Conservation (phyloP, 2,888 invertebrate genomes). For the Acrobasis repandana region DNA sequence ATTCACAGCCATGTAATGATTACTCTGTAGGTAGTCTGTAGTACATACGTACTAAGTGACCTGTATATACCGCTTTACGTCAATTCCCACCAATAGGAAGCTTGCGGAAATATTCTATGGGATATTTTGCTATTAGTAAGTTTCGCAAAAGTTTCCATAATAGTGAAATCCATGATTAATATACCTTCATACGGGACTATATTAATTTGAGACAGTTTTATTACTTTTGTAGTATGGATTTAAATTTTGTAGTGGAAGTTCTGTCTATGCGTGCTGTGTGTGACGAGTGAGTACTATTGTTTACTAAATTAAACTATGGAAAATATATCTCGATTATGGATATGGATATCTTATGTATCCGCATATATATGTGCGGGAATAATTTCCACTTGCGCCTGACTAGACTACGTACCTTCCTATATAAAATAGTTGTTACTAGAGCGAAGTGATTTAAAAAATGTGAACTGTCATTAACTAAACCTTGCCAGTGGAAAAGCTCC, state of each 20-base stretch:
- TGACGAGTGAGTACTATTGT: slow-evolving; percentile 15
- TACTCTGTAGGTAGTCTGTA: not conserved
- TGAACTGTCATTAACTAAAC: too few species aligned
- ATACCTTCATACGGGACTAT: slow-evolving; percentile 5
- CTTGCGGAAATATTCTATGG: slow-evolving; percentile 27
- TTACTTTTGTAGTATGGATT: slow-evolving; percentile 16
- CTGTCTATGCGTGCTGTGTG: not conserved
- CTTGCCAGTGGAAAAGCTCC: too few species aligned
- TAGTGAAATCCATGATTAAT: slow-evolving; percentile 30
- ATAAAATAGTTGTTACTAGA: too few species aligned
- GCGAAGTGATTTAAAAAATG: too few species aligned
- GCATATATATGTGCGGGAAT: too few species aligned
- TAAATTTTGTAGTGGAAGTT: slow-evolving; percentile 5
- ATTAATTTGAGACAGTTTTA: slow-evolving; percentile 16
- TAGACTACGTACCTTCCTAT: too few species aligned
- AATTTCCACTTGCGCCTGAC: too few species aligned
- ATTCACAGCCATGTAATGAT: slow-evolving; percentile 12
- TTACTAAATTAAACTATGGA: not conserved
- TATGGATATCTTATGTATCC: too few species aligned
- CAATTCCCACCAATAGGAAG: slow-evolving; percentile 15
- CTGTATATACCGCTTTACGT: slow-evolving; percentile 12
- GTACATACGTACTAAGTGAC: not conserved
- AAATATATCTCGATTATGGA: too few species aligned
- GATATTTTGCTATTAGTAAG: slow-evolving; percentile 22
- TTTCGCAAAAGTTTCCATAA: slow-evolving; percentile 29